Evolutionary conservation across 1,140 invertebrate genomes (phyloP), one percentile per base, ranked within the genome.

Genomic region (Tetranychus urticae): DNA sequence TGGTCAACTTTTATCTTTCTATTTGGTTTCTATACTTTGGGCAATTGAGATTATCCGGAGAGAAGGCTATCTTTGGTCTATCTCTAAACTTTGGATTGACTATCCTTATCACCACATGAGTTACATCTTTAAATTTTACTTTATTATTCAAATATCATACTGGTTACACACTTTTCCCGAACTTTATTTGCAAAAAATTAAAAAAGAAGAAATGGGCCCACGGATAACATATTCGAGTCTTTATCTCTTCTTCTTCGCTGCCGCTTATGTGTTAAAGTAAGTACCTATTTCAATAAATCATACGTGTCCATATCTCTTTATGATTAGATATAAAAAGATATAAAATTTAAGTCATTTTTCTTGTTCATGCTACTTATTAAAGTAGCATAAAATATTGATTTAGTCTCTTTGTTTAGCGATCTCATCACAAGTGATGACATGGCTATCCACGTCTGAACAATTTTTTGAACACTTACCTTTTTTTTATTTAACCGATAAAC

Each of bases 161-260:
- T 97, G 93, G 84, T 67, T 97, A 46, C 94, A 99, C 71, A 84
- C 83, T 69, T 83, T 89, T 68, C 92, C 94, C 5, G 94, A 99
- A 71, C 75, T 99, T 14, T 99, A 98, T 72, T 94, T 99, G 75
- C 91, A 97, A 75, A 85, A 81, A 71, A 70, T 76, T 1, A 77
- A 77, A 65, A 75, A 74, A 70, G 75, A 77, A 47, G 75, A 76
- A 63, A 72, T 76, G 66, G 61, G 64, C 47, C 61, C 68, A 2
- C 67, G 75, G 57, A 63, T 68, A 13, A 66, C 61, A n/a, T 69
- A 88, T 67, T 83, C 88, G 39, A 74, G 82, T 56, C 73, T 85
- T 34, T 87, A 89, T 65, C 77, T 97, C 55, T 71, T 84, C 14
- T 83, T 89, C 67, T 82, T 92, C 56, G 74, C 79, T 3, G 75